Conservation (phyloP, 2,797 vertebrate species). For the Falco biarmicus region DNA sequence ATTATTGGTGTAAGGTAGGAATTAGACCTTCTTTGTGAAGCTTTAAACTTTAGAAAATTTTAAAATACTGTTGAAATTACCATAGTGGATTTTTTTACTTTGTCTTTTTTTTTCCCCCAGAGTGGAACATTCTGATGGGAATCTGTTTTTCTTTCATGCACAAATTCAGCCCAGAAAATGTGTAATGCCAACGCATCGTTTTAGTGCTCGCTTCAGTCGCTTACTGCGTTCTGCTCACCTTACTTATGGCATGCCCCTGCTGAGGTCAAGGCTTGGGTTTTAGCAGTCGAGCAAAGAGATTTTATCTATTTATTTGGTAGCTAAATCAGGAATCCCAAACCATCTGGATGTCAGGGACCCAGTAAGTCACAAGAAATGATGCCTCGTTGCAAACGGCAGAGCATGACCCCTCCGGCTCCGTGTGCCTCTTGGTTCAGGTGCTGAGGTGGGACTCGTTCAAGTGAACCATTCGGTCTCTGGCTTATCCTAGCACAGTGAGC, state of each 20-base stretch:
- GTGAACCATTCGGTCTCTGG: neutral
- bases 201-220: neutral
- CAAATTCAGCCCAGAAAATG: neutral
- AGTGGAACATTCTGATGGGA: neutral
- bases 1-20: neutral
- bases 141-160: neutral
- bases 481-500: neutral
- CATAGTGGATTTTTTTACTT: neutral
- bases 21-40: neutral
- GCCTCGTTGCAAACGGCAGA: neutral
- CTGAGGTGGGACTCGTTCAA: neutral
- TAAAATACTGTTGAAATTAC: neutral
- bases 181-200: neutral
- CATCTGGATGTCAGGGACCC: neutral
- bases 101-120: rapidly evolving
- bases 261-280: neutral
- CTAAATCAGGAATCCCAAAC: neutral
- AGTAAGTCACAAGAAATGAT: neutral
- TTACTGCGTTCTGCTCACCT: neutral
- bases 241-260: neutral
- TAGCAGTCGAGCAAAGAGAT: neutral
- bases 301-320: neutral
- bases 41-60: neutral
- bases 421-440: neutral
- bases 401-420: rapidly evolving